Conservation (phyloP, 2,797 vertebrate genomes). For the Cuniculus paca region DNA sequence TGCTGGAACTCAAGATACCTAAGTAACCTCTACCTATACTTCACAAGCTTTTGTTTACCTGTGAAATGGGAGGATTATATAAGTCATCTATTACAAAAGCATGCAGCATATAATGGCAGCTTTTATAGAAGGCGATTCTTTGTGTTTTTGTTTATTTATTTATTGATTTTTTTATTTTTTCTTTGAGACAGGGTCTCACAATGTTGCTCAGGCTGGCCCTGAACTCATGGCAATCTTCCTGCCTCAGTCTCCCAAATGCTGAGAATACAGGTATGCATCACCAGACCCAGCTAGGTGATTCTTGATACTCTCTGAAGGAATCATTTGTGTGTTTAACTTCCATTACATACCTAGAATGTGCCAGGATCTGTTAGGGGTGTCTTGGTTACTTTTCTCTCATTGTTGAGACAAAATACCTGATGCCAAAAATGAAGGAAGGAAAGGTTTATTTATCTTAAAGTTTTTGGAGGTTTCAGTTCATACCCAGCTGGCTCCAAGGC, state of each 20-base stretch:
- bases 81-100: not conserved
- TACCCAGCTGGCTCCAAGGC: no score
- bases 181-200: not conserved
- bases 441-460: no score
- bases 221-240: not conserved
- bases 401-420: no score
- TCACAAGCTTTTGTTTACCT: not conserved
- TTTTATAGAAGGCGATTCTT: not conserved
- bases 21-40: not conserved
- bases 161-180: not conserved
- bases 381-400: no score
- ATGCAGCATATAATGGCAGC: not conserved
- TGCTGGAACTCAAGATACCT: not conserved
- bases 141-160: not conserved
- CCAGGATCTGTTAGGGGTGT: not conserved
- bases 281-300: not conserved
- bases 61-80: slow-evolving; percentile 10
- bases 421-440: no score
- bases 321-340: not conserved
- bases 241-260: not conserved
- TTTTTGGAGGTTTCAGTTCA: no score
- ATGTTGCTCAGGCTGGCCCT: not conserved
- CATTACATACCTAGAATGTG: not conserved
- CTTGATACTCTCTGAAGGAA: not conserved
- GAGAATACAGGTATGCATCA: not conserved